A percentile compares a stretch with the other conserved stretches of the same genome.
These are phyloP conservation scores for Lepidocyrtinus sp. DNA, from an alignment of 2,888 invertebrate genomes.

Conservation along the genomic window DNA sequence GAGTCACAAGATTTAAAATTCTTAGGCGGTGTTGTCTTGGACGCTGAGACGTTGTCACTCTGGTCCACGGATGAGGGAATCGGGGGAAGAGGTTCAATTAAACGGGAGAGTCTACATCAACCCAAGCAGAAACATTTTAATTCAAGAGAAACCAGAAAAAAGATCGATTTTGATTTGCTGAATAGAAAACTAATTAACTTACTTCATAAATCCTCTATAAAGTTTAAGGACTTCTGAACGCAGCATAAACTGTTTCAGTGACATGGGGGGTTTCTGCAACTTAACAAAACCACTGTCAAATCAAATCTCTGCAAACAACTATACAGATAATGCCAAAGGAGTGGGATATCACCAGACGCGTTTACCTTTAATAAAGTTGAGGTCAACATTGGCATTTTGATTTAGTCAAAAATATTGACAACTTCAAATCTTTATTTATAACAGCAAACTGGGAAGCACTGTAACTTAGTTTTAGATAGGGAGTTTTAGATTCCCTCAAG, in stretches of 20 bases:
- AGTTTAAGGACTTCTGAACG: slow-evolving; percentile 63
- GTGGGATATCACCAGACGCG: no score
- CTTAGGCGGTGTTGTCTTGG: neutral
- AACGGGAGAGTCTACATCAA: slow-evolving; percentile 43
- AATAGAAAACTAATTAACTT: slow-evolving; percentile 21
- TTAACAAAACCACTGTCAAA: neutral
- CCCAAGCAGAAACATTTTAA: neutral
- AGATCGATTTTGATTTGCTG: neutral
- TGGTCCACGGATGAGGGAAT: no score
- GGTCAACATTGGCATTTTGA: slow-evolving; percentile 4
- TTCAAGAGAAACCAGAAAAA: neutral
- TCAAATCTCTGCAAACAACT: no score
- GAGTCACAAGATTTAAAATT: neutral
- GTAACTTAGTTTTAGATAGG: no score
- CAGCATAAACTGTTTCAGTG: slow-evolving; percentile 65
- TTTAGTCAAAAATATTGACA: no score
- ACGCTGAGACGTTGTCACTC: neutral
- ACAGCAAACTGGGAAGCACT: no score
- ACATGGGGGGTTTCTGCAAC: slow-evolving; percentile 53
- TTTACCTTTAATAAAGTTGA: slow-evolving; percentile 16
- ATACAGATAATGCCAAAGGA: no score
- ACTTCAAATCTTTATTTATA: no score
- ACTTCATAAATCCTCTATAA: slow-evolving; percentile 64
- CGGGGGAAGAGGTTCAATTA: slow-evolving; percentile 37
- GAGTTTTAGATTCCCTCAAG: no score